Conservation (phyloP, 2,797 vertebrate species). For the Falco concolor region DNA sequence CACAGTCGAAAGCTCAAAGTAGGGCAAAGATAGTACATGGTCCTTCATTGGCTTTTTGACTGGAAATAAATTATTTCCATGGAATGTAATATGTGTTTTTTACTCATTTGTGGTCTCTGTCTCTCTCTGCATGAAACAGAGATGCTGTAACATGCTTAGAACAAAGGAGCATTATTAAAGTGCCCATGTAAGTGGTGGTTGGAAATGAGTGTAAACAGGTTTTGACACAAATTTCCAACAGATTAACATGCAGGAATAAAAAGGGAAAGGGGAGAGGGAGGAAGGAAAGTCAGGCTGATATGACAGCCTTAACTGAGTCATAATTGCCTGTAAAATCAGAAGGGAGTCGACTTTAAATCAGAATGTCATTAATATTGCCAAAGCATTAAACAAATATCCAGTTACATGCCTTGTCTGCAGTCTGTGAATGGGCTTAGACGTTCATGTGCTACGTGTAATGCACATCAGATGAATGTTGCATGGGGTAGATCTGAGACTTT, state of each 20-base stretch:
- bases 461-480: fast-evolving
- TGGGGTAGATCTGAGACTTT: not conserved
- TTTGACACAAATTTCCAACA: conserved; percentile 33
- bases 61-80: not conserved
- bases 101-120: not conserved
- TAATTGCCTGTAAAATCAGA: conserved; percentile 22
- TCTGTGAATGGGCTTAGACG: fast-evolving
- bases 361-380: not conserved
- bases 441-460: fast-evolving
- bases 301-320: not conserved
- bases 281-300: not conserved
- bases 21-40: not conserved
- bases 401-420: not conserved
- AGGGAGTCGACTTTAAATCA: not conserved
- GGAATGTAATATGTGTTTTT: not conserved
- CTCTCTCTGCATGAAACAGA: not conserved
- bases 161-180: not conserved
- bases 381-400: not conserved
- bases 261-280: not conserved
- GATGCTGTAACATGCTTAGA: not conserved
- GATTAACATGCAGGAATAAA: not conserved
- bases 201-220: not conserved
- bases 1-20: not conserved
- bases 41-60: not conserved
- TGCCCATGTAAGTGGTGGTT: not conserved